These are phyloP conservation scores for Lutjanus campechanus DNA, from an alignment of 2,797 vertebrate species.

Conservation along the genomic window DNA sequence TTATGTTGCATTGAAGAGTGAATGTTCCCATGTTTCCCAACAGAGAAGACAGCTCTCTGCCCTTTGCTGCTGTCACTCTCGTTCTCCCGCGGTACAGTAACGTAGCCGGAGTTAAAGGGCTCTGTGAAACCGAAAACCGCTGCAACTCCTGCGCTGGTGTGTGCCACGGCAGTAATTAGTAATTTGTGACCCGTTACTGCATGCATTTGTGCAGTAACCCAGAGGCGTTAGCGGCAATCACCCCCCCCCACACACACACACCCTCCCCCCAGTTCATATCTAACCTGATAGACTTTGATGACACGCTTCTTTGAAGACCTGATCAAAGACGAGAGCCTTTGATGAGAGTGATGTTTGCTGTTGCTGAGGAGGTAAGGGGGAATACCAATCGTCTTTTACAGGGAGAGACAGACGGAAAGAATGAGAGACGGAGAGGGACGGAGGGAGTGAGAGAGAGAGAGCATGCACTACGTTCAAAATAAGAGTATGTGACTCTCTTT, in stretches of 20 bases:
- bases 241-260: background rate
- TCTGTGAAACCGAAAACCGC: conserved; percentile 33
- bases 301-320: conserved; percentile 85
- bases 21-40: conserved; percentile 2
- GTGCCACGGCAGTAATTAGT: conserved; percentile 74
- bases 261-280: conserved; percentile 74
- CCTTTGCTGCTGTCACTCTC: conserved; percentile 6
- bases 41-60: conserved; percentile 8
- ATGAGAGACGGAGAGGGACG: conserved; percentile 13
- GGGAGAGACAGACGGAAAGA: conserved; percentile 41
- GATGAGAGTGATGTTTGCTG: conserved; percentile 84
- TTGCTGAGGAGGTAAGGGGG: conserved; percentile 75
- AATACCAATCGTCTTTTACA: conserved; percentile 76
- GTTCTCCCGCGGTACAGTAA: background rate
- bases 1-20: conserved; percentile 28
- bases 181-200: conserved; percentile 79
- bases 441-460: conserved; percentile 20
- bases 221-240: conserved; percentile 60
- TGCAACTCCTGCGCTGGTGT: conserved; percentile 24
- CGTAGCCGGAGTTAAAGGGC: conserved; percentile 29
- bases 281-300: conserved; percentile 87
- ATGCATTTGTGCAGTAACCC: conserved; percentile 60
- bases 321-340: conserved; percentile 86
- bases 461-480: background rate
- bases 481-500: conserved; percentile 4